These are phyloP conservation scores for Cololabis saira DNA, from an alignment of 2,113 vertebrate genomes.

Conservation along the genomic window DNA sequence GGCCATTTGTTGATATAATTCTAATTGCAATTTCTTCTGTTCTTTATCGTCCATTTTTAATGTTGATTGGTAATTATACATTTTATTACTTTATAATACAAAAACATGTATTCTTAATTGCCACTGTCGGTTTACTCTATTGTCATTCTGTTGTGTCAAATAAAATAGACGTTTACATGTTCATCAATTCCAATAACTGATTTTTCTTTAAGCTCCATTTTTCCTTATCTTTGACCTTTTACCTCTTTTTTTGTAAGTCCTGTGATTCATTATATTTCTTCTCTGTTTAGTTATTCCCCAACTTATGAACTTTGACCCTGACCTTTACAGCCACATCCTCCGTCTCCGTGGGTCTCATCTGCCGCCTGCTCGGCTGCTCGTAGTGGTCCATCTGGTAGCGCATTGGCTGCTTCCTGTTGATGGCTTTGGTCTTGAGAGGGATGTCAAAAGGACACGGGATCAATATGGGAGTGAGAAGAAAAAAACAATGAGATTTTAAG, in stretches of 20 bases:
- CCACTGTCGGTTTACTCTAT: no score
- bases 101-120: no score
- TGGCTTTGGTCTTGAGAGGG: slow-evolving; percentile 86
- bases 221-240: not conserved
- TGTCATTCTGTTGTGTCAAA: no score
- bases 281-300: not conserved
- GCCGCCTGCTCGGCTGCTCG: slow-evolving; percentile 86
- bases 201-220: no score
- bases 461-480: not conserved
- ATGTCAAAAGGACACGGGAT: slow-evolving; percentile 9
- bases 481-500: slow-evolving; percentile 3
- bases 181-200: no score
- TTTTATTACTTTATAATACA: no score
- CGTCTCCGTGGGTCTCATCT: slow-evolving; percentile 82
- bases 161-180: no score
- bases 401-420: slow-evolving; percentile 94
- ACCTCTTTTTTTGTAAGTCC: not conserved
- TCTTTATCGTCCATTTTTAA: no score
- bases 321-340: slow-evolving; percentile 96
- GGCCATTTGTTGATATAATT: no score
- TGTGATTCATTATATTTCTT: not conserved
- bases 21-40: no score
- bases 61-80: no score
- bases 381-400: slow-evolving; percentile 92
- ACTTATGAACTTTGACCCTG: slow-evolving; percentile 46